A percentile compares a stretch with the other conserved stretches of the same genome.
These are phyloP conservation scores for Spilarctia lutea DNA, from an alignment of 2,888 invertebrate species.

Conservation along the genomic window DNA sequence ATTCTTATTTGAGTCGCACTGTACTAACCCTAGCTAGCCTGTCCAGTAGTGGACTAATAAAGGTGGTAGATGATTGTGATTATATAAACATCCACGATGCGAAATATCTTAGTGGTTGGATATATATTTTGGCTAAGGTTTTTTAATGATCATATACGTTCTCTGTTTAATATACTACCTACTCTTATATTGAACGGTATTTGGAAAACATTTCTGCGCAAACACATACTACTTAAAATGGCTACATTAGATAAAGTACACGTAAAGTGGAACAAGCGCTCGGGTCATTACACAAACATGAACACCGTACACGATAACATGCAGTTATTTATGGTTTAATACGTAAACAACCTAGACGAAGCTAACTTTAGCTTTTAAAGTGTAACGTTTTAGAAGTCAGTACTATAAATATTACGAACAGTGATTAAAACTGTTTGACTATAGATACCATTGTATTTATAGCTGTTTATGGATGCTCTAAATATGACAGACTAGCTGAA, in stretches of 20 bases:
- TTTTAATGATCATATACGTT: neutral
- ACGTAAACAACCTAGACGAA: neutral
- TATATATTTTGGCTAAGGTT: neutral
- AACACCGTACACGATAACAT: constrained; percentile 5
- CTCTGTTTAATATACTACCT: neutral
- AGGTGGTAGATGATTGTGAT: no score
- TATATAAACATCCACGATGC: neutral
- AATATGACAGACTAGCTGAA: no score
- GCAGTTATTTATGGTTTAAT: neutral
- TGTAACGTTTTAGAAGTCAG: neutral
- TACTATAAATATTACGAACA: neutral
- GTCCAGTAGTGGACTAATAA: no score
- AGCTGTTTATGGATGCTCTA: neutral
- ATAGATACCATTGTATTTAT: neutral
- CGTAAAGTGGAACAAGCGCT: constrained; percentile 31
- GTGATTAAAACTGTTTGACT: neutral
- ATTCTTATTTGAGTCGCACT: no score
- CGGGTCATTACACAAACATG: constrained; percentile 35
- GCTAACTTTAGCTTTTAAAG: neutral
- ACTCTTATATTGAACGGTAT: constrained; percentile 16
- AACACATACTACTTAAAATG: constrained; percentile 22
- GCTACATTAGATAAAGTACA: constrained; percentile 38
- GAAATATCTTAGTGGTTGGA: neutral
- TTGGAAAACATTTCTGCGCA: constrained; percentile 25
- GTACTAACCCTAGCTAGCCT: no score